Conservation (phyloP, 1,140 invertebrate genomes). For the Magallana angulata region DNA sequence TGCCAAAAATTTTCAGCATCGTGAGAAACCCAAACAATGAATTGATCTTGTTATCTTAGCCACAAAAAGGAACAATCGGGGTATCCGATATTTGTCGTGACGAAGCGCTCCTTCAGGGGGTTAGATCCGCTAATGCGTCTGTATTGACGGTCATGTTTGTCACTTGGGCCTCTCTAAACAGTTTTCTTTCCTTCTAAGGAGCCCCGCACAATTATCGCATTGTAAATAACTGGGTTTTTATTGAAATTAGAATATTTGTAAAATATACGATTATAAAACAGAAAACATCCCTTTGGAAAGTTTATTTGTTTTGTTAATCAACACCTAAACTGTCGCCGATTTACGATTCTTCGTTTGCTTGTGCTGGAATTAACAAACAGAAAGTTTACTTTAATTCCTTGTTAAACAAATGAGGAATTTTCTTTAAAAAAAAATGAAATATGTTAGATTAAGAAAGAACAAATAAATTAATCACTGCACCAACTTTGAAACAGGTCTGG, state of each 20-base stretch:
- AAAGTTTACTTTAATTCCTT: too few species aligned
- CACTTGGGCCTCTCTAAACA: neutral
- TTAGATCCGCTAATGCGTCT: neutral
- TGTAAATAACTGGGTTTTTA: neutral
- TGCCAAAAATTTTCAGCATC: constrained; percentile 34
- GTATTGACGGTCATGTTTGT: neutral
- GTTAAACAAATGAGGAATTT: too few species aligned
- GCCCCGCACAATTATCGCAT: neutral
- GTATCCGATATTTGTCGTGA: neutral
- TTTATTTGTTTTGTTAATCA: constrained; percentile 9
- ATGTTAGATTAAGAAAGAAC: neutral
- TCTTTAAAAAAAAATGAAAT: too few species aligned
- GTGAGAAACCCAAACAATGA: constrained; percentile 38
- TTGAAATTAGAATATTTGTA: constrained; percentile 12
- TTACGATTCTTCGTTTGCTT: neutral
- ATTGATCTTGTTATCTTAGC: constrained; percentile 16
- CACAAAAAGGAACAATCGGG: constrained; percentile 14
- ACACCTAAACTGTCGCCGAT: neutral
- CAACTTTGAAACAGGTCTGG: too few species aligned
- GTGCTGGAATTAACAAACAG: too few species aligned
- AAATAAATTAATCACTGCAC: too few species aligned
- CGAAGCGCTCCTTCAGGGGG: constrained; percentile 13
- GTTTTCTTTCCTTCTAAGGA: neutral
- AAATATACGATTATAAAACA: neutral
- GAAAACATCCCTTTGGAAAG: constrained; percentile 10